These are phyloP conservation scores for Mus minutoides DNA, from an alignment of 2,797 vertebrate genomes.

Conservation along the genomic window DNA sequence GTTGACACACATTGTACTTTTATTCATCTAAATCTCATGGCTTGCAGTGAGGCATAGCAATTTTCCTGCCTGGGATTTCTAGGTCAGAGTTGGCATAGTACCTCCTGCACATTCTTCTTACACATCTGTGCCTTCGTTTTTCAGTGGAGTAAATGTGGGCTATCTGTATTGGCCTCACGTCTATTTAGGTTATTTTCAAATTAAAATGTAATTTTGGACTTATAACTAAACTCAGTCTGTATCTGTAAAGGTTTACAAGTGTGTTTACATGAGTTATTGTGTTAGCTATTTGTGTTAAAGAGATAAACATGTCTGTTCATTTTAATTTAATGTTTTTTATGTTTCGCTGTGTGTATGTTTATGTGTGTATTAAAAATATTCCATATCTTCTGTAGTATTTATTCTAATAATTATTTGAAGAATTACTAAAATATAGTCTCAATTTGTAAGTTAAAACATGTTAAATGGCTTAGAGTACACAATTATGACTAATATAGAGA, in stretches of 20 bases:
- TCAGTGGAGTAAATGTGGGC: not conserved
- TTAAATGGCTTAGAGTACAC: not conserved
- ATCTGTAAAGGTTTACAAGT: conserved; percentile 50
- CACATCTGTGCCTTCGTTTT: conserved; percentile 71
- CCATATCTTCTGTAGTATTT: conserved; percentile 65
- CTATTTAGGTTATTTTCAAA: conserved; percentile 41
- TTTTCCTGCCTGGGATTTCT: not conserved
- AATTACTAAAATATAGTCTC: not conserved
- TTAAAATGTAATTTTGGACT: conserved; percentile 52
- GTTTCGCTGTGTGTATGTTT: conserved; percentile 68
- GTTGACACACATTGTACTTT: not conserved
- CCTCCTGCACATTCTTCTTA: not conserved
- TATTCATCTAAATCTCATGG: not conserved
- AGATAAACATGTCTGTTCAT: conserved; percentile 68
- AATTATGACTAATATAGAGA: not conserved
- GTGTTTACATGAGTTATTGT: conserved; percentile 69
- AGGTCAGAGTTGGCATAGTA: not conserved
- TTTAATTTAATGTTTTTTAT: conserved; percentile 76
- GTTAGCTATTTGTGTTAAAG: conserved; percentile 73
- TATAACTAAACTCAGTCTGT: conserved; percentile 59
- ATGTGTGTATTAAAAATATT: conserved; percentile 78
- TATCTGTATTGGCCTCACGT: not conserved
- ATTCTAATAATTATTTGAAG: conserved; percentile 71
- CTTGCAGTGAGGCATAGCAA: not conserved
- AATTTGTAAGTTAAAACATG: not conserved